Evolutionary conservation across 2,113 vertebrate species (phyloP).

Genomic region (Gymnocephalus cernua): DNA sequence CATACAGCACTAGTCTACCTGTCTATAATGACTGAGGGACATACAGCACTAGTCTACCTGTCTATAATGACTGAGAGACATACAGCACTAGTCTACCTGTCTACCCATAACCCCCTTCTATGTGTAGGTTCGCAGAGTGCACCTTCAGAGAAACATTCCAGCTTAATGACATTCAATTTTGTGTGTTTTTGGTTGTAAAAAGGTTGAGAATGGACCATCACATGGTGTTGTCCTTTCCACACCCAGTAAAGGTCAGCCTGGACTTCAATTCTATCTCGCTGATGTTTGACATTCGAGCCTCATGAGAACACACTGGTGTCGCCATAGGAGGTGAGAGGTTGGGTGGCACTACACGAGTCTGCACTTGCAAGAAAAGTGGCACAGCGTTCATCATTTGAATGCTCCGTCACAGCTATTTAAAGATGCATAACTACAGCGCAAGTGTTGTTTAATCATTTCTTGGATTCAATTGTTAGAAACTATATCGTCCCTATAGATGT

Average conservation of each 20-base stretch:
- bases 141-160: not conserved
- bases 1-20: too few relatives aligned
- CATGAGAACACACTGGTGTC: not conserved
- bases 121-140: too few relatives aligned
- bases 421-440: not conserved
- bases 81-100: too few relatives aligned
- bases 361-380: not conserved
- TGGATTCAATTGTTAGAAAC: not conserved
- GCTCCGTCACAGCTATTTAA: not conserved
- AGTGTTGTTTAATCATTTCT: not conserved
- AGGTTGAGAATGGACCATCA: not conserved
- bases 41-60: too few relatives aligned
- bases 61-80: too few relatives aligned
- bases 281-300: not conserved
- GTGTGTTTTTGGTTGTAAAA: not conserved
- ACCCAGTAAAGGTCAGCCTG: not conserved
- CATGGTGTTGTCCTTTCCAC: not conserved
- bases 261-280: not conserved
- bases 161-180: not conserved
- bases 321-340: not conserved
- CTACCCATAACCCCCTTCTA: too few relatives aligned
- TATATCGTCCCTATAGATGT: not conserved
- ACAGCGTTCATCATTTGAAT: not conserved
- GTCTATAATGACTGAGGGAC: too few relatives aligned
- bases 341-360: not conserved